phyloP scores from a whole-genome alignment of 2,797 vertebrate species.

The Danio tinwini region DNA sequence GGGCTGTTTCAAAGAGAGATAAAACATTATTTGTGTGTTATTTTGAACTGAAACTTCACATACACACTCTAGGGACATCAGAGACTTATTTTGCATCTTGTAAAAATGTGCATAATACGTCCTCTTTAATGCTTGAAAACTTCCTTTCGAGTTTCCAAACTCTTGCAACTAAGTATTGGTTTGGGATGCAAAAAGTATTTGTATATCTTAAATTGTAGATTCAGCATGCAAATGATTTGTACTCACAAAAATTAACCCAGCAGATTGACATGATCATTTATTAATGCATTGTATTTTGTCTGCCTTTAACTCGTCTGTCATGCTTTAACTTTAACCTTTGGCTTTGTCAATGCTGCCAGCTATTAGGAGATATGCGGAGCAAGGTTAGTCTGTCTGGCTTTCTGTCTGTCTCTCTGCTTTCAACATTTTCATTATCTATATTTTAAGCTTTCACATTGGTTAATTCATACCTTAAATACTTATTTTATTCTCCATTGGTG shows the following conservation, averaged over 20 bases:
- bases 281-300: conserved; percentile 21
- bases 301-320: conserved; percentile 72
- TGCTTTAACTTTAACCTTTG: conserved; percentile 46
- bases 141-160: too few relatives aligned
- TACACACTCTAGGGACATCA: too few relatives aligned
- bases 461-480: neutral
- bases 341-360: conserved; percentile 91
- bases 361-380: conserved; percentile 98
- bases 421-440: neutral
- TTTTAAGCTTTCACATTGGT: neutral
- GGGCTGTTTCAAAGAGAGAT: too few relatives aligned
- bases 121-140: too few relatives aligned
- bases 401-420: conserved; percentile 30
- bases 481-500: conserved; percentile 28
- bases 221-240: neutral
- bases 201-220: neutral
- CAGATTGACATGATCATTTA: neutral
- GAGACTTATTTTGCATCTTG: too few relatives aligned
- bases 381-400: conserved; percentile 84
- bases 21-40: too few relatives aligned
- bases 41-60: too few relatives aligned
- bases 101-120: too few relatives aligned
- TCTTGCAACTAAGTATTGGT: too few relatives aligned
- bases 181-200: neutral
- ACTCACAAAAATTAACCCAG: conserved; percentile 1